These are phyloP conservation scores for Lasioglossum figueresi DNA, from an alignment of 2,888 invertebrate genomes.

Conservation along the genomic window DNA sequence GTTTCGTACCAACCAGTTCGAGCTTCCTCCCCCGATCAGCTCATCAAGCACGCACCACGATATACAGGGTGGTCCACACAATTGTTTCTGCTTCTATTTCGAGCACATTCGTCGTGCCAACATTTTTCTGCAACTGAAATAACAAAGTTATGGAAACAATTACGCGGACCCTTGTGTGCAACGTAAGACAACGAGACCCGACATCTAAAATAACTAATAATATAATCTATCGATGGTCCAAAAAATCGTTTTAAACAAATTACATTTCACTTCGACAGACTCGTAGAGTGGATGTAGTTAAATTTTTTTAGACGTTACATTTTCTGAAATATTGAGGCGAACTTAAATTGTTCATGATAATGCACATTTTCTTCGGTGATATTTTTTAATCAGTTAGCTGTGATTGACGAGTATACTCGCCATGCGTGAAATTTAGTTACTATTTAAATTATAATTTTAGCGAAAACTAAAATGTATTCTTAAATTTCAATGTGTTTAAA, in stretches of 20 bases:
- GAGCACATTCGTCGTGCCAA: not conserved
- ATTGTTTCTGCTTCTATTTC: slow-evolving; percentile 7
- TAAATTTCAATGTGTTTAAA: too few relatives aligned
- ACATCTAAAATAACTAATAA: not conserved
- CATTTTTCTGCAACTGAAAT: not conserved
- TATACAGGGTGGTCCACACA: slow-evolving; percentile 26
- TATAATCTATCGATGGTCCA: not conserved
- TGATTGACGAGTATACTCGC: too few relatives aligned
- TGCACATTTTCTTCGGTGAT: too few relatives aligned
- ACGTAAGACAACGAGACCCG: not conserved
- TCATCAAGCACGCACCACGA: slow-evolving; percentile 69
- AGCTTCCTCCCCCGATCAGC: slow-evolving; percentile 56
- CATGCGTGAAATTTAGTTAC: too few relatives aligned
- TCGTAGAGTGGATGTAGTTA: not conserved
- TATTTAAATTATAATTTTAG: too few relatives aligned
- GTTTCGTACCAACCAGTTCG: slow-evolving; percentile 72
- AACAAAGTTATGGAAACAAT: not conserved
- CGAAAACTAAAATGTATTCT: too few relatives aligned
- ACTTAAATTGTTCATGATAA: too few relatives aligned
- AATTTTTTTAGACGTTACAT: not conserved
- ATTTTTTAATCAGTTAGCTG: too few relatives aligned
- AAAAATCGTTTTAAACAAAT: not conserved
- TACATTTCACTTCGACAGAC: not conserved
- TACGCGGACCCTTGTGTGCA: not conserved
- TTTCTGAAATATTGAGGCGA: not conserved